Percentiles rank a stretch among this genome's conserved stretches.
phyloP scores from a whole-genome alignment of 1,140 invertebrate genomes.

The Pygmarrhopalites habei region DNA sequence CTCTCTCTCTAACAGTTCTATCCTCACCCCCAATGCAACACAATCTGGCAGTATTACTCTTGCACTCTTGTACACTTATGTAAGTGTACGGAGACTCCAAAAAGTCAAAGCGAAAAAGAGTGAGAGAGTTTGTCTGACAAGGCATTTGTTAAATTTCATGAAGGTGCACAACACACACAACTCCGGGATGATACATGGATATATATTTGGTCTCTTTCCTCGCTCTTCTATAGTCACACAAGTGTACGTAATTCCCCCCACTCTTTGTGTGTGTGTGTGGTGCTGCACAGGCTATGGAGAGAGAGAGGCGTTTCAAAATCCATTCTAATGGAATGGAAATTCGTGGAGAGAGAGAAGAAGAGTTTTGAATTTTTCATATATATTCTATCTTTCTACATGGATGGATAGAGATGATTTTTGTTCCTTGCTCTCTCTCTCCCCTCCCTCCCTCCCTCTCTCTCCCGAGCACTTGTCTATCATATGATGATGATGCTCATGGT shows the following conservation, averaged over 20 bases:
- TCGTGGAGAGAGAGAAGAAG: no score
- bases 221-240: not conserved
- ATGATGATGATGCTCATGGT: no score
- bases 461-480: no score
- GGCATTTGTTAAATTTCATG: conserved; percentile 4
- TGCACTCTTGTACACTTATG: no score
- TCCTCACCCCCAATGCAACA: not conserved
- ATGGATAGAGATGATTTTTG: not conserved
- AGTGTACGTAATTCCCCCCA: no score
- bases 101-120: not conserved
- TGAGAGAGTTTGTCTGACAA: conserved; percentile 6
- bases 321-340: no score
- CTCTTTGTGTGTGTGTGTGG: not conserved
- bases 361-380: no score
- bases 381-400: no score
- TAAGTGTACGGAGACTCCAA: not conserved
- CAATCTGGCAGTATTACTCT: no score
- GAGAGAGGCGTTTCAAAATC: no score
- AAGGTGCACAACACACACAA: not conserved
- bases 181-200: not conserved
- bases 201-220: no score
- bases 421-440: not conserved
- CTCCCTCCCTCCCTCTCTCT: not conserved
- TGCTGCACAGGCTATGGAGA: no score
- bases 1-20: not conserved